These are phyloP conservation scores for Myxocyprinus asiaticus DNA, from an alignment of 2,113 vertebrate species.

Conservation along the genomic window DNA sequence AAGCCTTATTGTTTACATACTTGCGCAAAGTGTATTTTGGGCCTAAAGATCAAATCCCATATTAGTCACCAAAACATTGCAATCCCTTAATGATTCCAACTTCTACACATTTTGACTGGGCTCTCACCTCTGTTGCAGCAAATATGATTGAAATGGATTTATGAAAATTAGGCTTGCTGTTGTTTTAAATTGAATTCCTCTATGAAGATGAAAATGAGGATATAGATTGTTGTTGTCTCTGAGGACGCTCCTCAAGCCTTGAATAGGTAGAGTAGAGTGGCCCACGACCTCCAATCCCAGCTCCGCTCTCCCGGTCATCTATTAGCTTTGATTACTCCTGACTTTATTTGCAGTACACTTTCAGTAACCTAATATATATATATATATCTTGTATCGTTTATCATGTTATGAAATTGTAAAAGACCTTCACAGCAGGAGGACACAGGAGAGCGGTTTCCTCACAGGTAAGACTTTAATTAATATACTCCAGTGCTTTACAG, in stretches of 20 bases:
- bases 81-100: neutral
- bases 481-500: too few species aligned
- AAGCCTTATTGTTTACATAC: too few species aligned
- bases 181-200: slow-evolving; percentile 35
- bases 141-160: slow-evolving; percentile 30
- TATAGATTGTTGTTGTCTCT: slow-evolving; percentile 44
- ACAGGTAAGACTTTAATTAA: too few species aligned
- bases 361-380: too few species aligned
- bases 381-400: too few species aligned
- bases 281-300: slow-evolving; percentile 62
- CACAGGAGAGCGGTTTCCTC: too few species aligned
- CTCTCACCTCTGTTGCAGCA: neutral
- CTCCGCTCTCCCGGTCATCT: slow-evolving; percentile 59
- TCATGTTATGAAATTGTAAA: too few species aligned
- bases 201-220: slow-evolving; percentile 24
- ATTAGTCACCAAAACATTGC: slow-evolving; percentile 2
- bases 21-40: neutral
- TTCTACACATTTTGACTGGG: neutral
- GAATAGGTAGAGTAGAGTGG: slow-evolving; percentile 43
- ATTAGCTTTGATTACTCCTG: slow-evolving; percentile 62
- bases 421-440: too few species aligned
- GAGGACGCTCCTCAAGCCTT: slow-evolving; percentile 18
- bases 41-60: neutral
- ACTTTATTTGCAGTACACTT: too few species aligned
- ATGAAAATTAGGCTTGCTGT: slow-evolving; percentile 10